Evolutionary conservation across 1,140 invertebrate genomes (phyloP), one percentile per base, ranked within the genome.

Genomic region (Lucilia cuprina): DNA sequence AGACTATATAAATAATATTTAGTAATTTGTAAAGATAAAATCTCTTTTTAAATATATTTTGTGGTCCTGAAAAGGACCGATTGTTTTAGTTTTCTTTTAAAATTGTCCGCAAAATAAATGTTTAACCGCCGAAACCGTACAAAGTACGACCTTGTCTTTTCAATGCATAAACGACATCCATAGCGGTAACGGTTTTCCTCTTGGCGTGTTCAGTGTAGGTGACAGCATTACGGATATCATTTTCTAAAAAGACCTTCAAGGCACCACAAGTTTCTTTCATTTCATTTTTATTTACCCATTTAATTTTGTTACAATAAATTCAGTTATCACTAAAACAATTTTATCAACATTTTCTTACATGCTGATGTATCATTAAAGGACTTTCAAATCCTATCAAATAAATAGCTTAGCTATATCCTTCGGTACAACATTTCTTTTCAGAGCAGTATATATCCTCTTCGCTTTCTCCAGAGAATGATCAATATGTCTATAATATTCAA

Each of bases 81-180:
- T n/a, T 87, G 82, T 60, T 74, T 75, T 41, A 41, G 3, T 5
- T 41, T 41, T n/a, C n/a, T n/a, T n/a, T n/a, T 5, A 41, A 41
- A 5, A 41, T 41, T 8, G 3, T 5, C n/a, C n/a, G n/a, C n/a
- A n/a, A n/a, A n/a, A n/a, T n/a, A n/a, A 41, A 5, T 47, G 34
- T 83, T 93, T 92, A 94, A 86, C 93, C 93, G 65, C 94, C 94
- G 84, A 94, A 94, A 85, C 94, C 94, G 88, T 94, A 94, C 0
- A 94, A 87, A 35, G 94, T 94, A 25, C 95, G 92, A 55, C 96
- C 96, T 92, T 97, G 96, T 77, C 96, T 92, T 91, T 97, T 97
- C 86, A 97, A 91, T 41, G 96, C 96, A 87, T 97, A 97, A 21
- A 97, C 96, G n/a, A 97, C 95, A 88, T 97, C 96, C 96, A 97